Percentiles rank a stretch among this genome's conserved stretches.
Evolutionary conservation across 2,888 invertebrate species (phyloP).

Genomic region (Brachylomia viminalis): DNA sequence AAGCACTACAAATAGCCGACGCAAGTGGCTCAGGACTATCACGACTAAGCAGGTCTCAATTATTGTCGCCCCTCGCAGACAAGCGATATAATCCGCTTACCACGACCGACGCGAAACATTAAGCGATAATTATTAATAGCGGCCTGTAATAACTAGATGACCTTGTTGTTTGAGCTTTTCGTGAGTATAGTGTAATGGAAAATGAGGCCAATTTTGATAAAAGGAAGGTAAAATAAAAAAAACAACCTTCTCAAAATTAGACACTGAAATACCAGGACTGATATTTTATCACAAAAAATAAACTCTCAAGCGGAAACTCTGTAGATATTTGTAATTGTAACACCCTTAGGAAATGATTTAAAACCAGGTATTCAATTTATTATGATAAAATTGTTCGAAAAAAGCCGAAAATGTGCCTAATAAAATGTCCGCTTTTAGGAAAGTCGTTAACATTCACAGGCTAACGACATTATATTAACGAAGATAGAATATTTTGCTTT

Average conservation of each 20-base stretch:
- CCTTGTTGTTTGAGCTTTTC: constrained; percentile 58
- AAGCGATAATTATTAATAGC: constrained; percentile 73
- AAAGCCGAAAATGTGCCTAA: constrained; percentile 35
- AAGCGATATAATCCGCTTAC: constrained; percentile 74
- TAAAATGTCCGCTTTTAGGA: constrained; percentile 49
- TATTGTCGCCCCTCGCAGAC: constrained; percentile 70
- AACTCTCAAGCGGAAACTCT: neutral
- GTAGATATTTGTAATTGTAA: constrained; percentile 23
- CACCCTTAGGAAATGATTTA: constrained; percentile 36
- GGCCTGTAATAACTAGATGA: constrained; percentile 60
- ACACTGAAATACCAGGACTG: neutral
- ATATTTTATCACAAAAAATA: constrained; percentile 11
- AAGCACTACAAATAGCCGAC: constrained; percentile 53
- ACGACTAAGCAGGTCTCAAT: constrained; percentile 66
- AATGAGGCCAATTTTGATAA: neutral
- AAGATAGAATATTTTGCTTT: constrained; percentile 58
- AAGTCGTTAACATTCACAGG: constrained; percentile 58
- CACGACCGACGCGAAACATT: constrained; percentile 67
- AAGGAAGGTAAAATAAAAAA: neutral
- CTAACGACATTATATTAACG: constrained; percentile 55
- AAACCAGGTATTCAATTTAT: constrained; percentile 53
- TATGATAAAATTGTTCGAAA: constrained; percentile 52
- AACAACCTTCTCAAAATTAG: neutral
- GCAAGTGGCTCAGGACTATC: constrained; percentile 65
- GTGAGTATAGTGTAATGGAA: constrained; percentile 21